phyloP scores from a whole-genome alignment of 2,888 invertebrate genomes.

The Erebia palarica region DNA sequence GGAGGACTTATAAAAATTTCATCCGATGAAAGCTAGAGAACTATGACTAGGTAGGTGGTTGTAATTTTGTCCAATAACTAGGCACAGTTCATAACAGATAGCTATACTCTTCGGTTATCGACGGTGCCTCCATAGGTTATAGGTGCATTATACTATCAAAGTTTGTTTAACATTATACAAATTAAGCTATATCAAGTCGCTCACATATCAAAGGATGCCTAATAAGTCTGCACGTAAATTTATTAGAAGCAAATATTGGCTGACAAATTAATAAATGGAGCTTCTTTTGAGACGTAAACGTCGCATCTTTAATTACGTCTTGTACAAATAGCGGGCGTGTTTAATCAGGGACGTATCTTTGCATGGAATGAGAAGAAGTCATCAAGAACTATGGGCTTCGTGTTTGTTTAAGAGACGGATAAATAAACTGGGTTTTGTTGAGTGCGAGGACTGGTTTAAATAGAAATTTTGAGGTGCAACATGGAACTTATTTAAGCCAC shows the following conservation, averaged over 20 bases:
- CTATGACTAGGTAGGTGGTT: too few species aligned
- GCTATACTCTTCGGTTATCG: not conserved
- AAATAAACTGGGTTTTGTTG: constrained; percentile 54
- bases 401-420: constrained; percentile 57
- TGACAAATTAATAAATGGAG: constrained; percentile 75
- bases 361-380: constrained; percentile 78
- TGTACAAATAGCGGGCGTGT: constrained; percentile 69
- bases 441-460: constrained; percentile 29
- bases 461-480: constrained; percentile 4
- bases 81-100: too few species aligned
- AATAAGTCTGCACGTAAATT: constrained; percentile 59
- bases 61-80: too few species aligned
- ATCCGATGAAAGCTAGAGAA: too few species aligned
- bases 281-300: constrained; percentile 73
- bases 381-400: constrained; percentile 69
- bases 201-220: constrained; percentile 43
- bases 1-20: too few species aligned
- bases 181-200: constrained; percentile 30
- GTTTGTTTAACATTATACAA: constrained; percentile 23
- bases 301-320: constrained; percentile 74
- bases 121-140: not conserved
- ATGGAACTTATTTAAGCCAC: not conserved
- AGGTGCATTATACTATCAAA: not conserved
- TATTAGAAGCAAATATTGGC: constrained; percentile 78
- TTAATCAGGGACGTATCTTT: constrained; percentile 74